A percentile compares a stretch with the other conserved stretches of the same genome.
These are phyloP conservation scores for Scaptomyza tumidula DNA, from an alignment of 2,888 invertebrate species.

Conservation along the genomic window DNA sequence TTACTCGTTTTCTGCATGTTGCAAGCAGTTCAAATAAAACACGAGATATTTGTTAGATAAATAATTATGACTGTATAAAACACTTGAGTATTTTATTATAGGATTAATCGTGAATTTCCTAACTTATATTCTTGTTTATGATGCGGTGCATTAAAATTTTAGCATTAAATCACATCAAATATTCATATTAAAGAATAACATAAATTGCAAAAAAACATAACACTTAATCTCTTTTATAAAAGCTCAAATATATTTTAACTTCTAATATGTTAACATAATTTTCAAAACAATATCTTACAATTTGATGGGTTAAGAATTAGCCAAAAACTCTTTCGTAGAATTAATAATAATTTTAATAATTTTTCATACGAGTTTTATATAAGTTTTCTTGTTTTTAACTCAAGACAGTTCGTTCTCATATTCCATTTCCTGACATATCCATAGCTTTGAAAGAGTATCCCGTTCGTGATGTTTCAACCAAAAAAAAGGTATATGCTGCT, in stretches of 20 bases:
- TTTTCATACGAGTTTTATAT: too few relatives aligned
- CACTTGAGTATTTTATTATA: conserved; percentile 7
- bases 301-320: too few relatives aligned
- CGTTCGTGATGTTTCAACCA: conserved; percentile 6
- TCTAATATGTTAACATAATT: too few relatives aligned
- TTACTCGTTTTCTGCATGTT: conserved; percentile 11
- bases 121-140: neutral
- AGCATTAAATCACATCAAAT: too few relatives aligned
- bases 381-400: neutral
- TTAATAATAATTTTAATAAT: too few relatives aligned
- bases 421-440: neutral
- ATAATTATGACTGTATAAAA: conserved; percentile 10
- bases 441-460: conserved; percentile 25
- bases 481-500: neutral
- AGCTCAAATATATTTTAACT: too few relatives aligned
- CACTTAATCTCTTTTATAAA: too few relatives aligned
- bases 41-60: conserved; percentile 17
- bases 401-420: too few relatives aligned
- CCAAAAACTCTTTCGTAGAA: too few relatives aligned
- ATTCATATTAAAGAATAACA: too few relatives aligned
- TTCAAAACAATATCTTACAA: too few relatives aligned
- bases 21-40: conserved; percentile 19
- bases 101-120: neutral
- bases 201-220: too few relatives aligned
- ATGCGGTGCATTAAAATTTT: neutral